Conservation (phyloP, 2,888 invertebrate genomes). For the Sycophila texana region DNA sequence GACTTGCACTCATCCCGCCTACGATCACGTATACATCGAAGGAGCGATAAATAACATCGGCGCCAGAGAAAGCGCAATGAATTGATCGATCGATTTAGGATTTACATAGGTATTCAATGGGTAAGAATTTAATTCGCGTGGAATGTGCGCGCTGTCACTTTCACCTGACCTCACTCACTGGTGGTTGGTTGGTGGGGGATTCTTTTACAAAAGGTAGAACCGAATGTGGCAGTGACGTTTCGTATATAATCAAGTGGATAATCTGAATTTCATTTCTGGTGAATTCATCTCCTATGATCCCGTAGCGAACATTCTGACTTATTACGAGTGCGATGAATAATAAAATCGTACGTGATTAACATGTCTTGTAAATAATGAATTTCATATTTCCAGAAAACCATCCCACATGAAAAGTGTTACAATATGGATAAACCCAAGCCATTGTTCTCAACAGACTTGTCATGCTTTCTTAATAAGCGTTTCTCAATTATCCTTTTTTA, state of each 20-base stretch:
- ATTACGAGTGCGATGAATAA: neutral
- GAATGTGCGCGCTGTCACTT: conserved; percentile 17
- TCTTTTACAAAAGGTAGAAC: conserved; percentile 5
- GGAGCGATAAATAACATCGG: neutral
- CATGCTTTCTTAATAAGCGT: conserved; percentile 18
- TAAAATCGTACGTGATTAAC: neutral
- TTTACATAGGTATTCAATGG: conserved; percentile 43
- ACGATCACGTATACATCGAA: neutral
- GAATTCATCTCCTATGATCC: too few relatives aligned
- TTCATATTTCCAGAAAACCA: too few relatives aligned
- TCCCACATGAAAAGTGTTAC: neutral
- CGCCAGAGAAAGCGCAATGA: conserved; percentile 37
- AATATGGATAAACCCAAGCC: neutral
- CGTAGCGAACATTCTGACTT: neutral
- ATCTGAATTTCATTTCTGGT: neutral
- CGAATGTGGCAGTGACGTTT: neutral
- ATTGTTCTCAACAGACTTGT: conserved; percentile 19
- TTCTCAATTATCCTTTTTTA: conserved; percentile 12
- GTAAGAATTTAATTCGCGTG: too few relatives aligned
- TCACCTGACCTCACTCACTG: conserved; percentile 25
- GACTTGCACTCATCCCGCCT: neutral
- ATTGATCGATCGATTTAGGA: conserved; percentile 11
- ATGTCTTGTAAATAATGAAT: neutral
- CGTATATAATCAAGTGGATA: neutral
- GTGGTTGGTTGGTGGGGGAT: conserved; percentile 20